phyloP scores from a whole-genome alignment of 2,797 vertebrate genomes.

The Perodicticus potto region DNA sequence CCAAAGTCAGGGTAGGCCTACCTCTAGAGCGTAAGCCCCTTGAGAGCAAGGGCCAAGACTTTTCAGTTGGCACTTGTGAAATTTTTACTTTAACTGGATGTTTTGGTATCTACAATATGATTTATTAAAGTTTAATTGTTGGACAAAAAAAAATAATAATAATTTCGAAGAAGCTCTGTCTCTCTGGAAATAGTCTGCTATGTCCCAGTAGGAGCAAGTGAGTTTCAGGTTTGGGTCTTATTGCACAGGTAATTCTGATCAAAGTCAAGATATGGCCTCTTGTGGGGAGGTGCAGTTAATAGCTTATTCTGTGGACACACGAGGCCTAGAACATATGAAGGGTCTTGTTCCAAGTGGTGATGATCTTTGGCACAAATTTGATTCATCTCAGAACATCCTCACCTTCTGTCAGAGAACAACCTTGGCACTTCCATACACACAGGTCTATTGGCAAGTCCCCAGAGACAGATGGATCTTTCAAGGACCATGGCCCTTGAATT shows the following conservation, averaged over 20 bases:
- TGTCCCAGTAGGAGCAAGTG: not conserved
- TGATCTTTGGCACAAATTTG: not conserved
- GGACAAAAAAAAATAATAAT: too few species aligned
- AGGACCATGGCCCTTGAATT: not conserved
- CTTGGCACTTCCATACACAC: not conserved
- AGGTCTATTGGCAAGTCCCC: not conserved
- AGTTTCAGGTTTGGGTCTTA: not conserved
- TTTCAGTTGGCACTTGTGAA: not conserved
- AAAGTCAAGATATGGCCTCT: not conserved
- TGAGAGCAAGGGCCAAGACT: not conserved
- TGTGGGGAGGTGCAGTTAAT: not conserved
- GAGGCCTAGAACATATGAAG: not conserved
- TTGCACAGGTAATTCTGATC: not conserved
- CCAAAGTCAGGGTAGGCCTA: not conserved
- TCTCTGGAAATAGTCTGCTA: not conserved
- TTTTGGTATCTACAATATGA: not conserved
- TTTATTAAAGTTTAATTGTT: not conserved
- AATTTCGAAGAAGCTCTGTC: not conserved
- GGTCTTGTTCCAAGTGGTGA: not conserved
- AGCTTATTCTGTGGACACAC: not conserved
- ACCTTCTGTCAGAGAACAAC: not conserved
- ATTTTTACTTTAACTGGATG: slow-evolving; percentile 6
- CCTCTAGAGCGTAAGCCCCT: not conserved
- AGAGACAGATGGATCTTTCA: not conserved
- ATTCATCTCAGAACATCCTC: not conserved